phyloP scores from a whole-genome alignment of 2,888 invertebrate species.

The Tipula unca region DNA sequence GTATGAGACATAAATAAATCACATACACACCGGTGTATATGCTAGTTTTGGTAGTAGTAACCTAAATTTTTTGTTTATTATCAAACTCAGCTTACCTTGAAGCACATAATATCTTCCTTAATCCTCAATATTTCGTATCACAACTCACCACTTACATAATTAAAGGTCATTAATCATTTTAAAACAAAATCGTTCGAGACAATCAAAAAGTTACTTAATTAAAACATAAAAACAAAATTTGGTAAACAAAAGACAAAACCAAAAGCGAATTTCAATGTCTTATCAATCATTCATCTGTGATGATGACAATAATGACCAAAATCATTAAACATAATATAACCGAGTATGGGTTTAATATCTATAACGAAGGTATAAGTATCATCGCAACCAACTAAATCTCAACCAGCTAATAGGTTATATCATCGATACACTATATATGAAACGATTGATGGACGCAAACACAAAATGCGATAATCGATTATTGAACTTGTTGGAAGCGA shows the following conservation, averaged over 20 bases:
- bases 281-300: neutral
- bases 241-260: neutral
- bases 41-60: too few relatives aligned
- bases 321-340: neutral
- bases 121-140: neutral
- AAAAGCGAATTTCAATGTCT: neutral
- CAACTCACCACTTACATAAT: neutral
- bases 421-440: neutral
- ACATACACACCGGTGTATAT: too few relatives aligned
- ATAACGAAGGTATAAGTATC: neutral
- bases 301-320: neutral
- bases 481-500: neutral
- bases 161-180: constrained; percentile 8
- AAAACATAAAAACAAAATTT: neutral
- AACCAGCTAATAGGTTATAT: neutral
- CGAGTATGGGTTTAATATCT: neutral
- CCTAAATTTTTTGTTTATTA: too few relatives aligned
- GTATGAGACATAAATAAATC: too few relatives aligned
- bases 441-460: neutral
- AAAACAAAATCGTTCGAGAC: neutral
- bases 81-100: too few relatives aligned
- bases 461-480: neutral
- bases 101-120: too few relatives aligned
- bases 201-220: neutral
- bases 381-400: neutral